Evolutionary conservation across 1,140 invertebrate genomes (phyloP).

Genomic region (Artemia franciscana): DNA sequence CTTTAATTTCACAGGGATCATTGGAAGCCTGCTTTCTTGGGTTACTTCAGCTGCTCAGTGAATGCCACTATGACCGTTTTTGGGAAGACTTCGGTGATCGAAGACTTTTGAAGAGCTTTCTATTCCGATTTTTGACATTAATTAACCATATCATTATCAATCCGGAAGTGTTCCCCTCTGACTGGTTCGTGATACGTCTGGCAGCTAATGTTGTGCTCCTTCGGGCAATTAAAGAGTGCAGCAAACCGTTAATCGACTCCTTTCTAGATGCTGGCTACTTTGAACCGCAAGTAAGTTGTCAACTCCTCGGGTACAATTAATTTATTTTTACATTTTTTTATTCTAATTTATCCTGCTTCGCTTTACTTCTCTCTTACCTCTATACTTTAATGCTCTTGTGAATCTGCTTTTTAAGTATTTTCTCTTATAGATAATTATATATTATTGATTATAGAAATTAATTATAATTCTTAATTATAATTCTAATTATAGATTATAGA

Average conservation of each 20-base stretch:
- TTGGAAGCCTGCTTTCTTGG: constrained; percentile 65
- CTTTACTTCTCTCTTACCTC: no score
- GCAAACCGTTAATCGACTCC: constrained; percentile 55
- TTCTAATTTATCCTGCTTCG: no score
- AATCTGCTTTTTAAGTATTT: no score
- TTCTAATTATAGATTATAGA: no score
- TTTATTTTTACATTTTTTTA: no score
- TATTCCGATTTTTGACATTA: constrained; percentile 65
- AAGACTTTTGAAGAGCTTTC: constrained; percentile 63
- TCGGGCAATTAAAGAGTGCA: constrained; percentile 59
- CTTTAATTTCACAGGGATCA: constrained; percentile 33
- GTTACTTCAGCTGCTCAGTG: constrained; percentile 56
- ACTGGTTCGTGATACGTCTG: constrained; percentile 84
- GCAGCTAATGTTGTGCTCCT: constrained; percentile 70
- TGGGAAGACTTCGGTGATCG: constrained; percentile 53
- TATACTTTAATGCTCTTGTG: no score
- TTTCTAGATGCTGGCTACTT: constrained; percentile 45
- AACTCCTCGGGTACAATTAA: neutral
- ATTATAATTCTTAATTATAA: no score
- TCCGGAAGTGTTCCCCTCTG: constrained; percentile 53
- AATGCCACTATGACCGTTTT: constrained; percentile 61
- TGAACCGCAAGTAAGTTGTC: constrained; percentile 32
- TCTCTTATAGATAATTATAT: no score
- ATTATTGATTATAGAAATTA: no score
- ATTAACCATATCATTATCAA: constrained; percentile 57